phyloP scores from a whole-genome alignment of 1,140 invertebrate genomes.

The Drosophila orena region DNA sequence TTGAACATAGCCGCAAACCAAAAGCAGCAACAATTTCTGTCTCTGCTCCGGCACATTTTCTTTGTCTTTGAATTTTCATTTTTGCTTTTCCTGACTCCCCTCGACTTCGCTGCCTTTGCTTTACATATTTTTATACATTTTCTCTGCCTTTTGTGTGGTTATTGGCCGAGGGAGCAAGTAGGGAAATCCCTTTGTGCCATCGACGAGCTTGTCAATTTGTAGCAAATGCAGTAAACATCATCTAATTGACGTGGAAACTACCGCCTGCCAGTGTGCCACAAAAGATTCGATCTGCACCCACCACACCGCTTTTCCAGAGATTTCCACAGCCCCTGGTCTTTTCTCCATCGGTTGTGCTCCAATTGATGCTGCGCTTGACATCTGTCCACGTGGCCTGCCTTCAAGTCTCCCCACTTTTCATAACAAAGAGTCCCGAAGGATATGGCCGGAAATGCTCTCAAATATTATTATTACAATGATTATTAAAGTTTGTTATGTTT shows the following conservation, averaged over 20 bases:
- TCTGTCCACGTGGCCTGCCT: conserved; percentile 42
- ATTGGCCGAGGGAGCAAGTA: conserved; percentile 6
- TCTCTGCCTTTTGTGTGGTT: conserved; percentile 21
- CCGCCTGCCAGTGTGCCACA: conserved; percentile 37
- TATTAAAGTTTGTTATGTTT: no score
- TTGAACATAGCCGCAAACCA: conserved; percentile 75
- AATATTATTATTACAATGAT: no score
- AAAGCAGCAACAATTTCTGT: conserved; percentile 43
- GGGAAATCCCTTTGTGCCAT: conserved; percentile 41
- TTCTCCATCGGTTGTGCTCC: not conserved
- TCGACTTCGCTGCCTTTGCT: conserved; percentile 10
- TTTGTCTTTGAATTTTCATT: conserved; percentile 71
- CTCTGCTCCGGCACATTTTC: conserved; percentile 59
- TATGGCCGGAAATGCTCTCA: no score
- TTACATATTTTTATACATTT: conserved; percentile 52
- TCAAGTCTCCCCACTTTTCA: conserved; percentile 14
- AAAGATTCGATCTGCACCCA: conserved; percentile 12
- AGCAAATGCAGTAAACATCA: conserved; percentile 79
- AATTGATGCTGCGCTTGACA: conserved; percentile 37
- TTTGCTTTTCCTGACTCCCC: conserved; percentile 22
- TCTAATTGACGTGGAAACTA: conserved; percentile 80
- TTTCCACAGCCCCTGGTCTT: not conserved
- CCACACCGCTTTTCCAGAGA: not conserved
- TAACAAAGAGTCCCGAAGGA: not conserved
- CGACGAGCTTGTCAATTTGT: conserved; percentile 76